These are phyloP conservation scores for Metellina segmentata DNA, from an alignment of 2,888 invertebrate species.

Conservation along the genomic window DNA sequence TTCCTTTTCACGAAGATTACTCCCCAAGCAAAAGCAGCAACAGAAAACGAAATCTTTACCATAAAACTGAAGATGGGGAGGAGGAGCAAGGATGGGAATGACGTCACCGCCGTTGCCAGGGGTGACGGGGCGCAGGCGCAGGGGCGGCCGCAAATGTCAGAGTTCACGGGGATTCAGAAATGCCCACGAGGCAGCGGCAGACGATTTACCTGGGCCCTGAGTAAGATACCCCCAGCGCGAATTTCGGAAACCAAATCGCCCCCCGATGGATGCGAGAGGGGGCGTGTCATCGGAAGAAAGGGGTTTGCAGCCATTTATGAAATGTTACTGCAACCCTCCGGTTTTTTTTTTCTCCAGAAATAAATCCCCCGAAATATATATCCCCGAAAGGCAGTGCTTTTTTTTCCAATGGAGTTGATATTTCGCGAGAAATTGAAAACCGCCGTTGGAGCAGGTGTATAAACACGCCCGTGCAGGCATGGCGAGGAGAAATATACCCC, in stretches of 20 bases:
- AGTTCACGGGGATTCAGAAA: conserved; percentile 70
- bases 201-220: conserved; percentile 54
- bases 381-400: not conserved
- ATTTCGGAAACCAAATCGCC: not conserved
- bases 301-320: conserved; percentile 8
- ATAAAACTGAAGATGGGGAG: conserved; percentile 51
- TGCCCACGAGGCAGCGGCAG: conserved; percentile 38
- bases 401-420: not conserved
- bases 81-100: conserved; percentile 35
- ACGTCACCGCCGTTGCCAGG: conserved; percentile 70
- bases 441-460: not conserved
- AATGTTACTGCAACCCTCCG: not conserved
- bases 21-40: conserved; percentile 6
- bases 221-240: not conserved
- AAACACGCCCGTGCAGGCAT: not conserved
- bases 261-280: not conserved
- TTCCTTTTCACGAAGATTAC: conserved; percentile 63
- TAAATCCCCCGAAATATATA: not conserved
- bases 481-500: not conserved
- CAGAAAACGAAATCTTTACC: conserved; percentile 62
- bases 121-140: conserved; percentile 61
- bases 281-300: not conserved
- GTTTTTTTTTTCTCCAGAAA: not conserved
- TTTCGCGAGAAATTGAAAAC: not conserved
- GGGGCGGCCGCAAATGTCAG: conserved; percentile 67